These are phyloP conservation scores for Harmothoe impar DNA, from an alignment of 2,888 invertebrate genomes.

Conservation along the genomic window DNA sequence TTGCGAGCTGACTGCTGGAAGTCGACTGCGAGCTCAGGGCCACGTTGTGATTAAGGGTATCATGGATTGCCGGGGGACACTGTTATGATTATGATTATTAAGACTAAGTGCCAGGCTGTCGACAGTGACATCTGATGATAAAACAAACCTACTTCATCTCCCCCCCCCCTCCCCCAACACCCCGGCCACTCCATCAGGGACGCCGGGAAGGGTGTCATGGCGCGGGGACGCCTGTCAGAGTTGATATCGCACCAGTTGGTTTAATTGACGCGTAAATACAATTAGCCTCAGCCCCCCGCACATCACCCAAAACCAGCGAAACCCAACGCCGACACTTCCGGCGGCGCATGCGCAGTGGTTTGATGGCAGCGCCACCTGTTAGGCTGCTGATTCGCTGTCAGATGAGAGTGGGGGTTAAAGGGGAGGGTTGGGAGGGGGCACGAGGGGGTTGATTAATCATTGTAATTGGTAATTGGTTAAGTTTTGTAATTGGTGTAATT, in stretches of 20 bases:
- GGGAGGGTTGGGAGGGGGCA: neutral
- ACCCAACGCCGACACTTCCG: conserved; percentile 25
- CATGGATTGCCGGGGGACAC: no score
- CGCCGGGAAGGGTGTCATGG: neutral
- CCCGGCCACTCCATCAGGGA: no score
- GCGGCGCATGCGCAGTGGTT: conserved; percentile 32
- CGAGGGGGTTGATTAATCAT: neutral
- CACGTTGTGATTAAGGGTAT: no score
- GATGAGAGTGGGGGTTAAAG: neutral
- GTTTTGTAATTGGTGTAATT: neutral
- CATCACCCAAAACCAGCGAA: conserved; percentile 13
- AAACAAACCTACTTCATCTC: neutral
- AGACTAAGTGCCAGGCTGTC: no score
- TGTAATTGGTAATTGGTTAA: conserved; percentile 8
- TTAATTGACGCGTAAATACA: conserved; percentile 58
- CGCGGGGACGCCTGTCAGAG: neutral
- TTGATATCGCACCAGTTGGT: conserved; percentile 55
- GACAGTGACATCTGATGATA: neutral
- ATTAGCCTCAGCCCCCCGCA: conserved; percentile 18
- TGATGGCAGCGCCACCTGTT: conserved; percentile 50
- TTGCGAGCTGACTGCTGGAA: no score
- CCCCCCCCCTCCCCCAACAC: neutral
- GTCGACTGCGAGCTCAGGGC: no score
- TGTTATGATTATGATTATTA: no score
- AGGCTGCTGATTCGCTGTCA: conserved; percentile 22